A percentile compares a stretch with the other conserved stretches of the same genome.
Evolutionary conservation across 2,888 invertebrate species (phyloP).

Genomic region (Adelognathus sp.): DNA sequence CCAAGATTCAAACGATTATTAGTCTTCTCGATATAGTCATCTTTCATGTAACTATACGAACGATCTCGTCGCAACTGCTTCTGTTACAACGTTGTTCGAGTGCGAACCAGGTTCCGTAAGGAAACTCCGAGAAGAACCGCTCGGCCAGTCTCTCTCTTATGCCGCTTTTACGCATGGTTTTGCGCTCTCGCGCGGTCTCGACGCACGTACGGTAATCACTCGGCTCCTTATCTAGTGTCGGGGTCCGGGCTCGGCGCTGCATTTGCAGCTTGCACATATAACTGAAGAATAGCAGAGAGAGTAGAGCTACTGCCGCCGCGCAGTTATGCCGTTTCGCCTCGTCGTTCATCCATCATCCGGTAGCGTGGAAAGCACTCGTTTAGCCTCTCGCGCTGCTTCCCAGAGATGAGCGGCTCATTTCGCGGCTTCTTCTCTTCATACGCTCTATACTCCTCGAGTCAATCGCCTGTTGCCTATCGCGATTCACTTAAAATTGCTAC

Average conservation of each 20-base stretch:
- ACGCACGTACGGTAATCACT: constrained; percentile 59
- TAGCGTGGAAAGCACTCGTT: constrained; percentile 73
- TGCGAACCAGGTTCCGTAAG: constrained; percentile 26
- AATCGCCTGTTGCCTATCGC: neutral
- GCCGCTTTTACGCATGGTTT: constrained; percentile 31
- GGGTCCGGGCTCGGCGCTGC: constrained; percentile 56
- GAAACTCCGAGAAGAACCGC: constrained; percentile 18
- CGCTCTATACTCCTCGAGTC: neutral
- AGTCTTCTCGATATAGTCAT: too few relatives aligned
- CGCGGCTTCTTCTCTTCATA: neutral
- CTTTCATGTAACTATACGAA: neutral
- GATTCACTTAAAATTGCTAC: neutral
- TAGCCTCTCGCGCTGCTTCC: constrained; percentile 59
- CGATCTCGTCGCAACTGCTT: neutral
- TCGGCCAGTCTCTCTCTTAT: constrained; percentile 8
- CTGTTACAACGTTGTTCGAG: constrained; percentile 18
- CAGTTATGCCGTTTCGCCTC: constrained; percentile 61
- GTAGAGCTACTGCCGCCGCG: constrained; percentile 36
- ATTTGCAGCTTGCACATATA: constrained; percentile 31
- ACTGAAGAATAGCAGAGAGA: too few relatives aligned
- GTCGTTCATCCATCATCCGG: constrained; percentile 75
- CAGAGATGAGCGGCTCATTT: constrained; percentile 36
- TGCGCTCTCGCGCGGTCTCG: neutral
- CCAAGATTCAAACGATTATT: too few relatives aligned
- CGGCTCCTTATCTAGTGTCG: constrained; percentile 72